Base-by-base conservation (phyloP, 2,797 vertebrate species). In the Chlorospingus flavigularis region DNA sequence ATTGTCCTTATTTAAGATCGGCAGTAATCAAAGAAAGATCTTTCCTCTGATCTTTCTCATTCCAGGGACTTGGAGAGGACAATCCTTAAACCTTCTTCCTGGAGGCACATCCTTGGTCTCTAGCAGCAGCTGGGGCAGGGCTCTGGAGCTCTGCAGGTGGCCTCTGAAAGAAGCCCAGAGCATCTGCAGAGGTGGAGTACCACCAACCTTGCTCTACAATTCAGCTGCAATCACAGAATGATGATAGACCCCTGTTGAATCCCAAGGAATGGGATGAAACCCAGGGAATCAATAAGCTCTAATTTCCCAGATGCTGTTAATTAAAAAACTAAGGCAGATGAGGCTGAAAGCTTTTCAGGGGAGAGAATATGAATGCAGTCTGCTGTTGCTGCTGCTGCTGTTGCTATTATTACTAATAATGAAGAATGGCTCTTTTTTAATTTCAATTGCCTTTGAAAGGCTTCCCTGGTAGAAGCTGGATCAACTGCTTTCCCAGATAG, bases 141-240 rank as follows among this genome's bases (percentile, higher is more conserved):
- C 24, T 40, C 63, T 48, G 43, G 37, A 51, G 28, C 19, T 70
- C 60, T 78, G 35, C 42, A 26, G 0, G 0, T 57, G 45, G 13
- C 17, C 42, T 71, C 57, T 61, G 54, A 65, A 39, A 26, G 35
- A 85, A 75, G 54, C 26, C 33, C 50, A 30, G 0, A 62, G 37
- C 33, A 54, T 47, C 53, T 7, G 7, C 57, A 33, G 30, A 65
- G 4, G 9, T 31, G 10, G 17, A 11, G 13, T 73, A 31, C 9
- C 18, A 60, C 33, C 33, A 76, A 0, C 37, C 11, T 73, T 70
- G 17, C 47, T 42, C 17, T 0, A 0, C 0, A 0, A 73, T 31
- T 37, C 48, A 71, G 33, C 50, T 83, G 53, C 5, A 2, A 30
- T 43, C 24, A 43, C 10, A 30, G 45, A 85, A 13, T 6, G 3